Conservation (phyloP, 2,113 vertebrate species). For the Anguilla rostrata region DNA sequence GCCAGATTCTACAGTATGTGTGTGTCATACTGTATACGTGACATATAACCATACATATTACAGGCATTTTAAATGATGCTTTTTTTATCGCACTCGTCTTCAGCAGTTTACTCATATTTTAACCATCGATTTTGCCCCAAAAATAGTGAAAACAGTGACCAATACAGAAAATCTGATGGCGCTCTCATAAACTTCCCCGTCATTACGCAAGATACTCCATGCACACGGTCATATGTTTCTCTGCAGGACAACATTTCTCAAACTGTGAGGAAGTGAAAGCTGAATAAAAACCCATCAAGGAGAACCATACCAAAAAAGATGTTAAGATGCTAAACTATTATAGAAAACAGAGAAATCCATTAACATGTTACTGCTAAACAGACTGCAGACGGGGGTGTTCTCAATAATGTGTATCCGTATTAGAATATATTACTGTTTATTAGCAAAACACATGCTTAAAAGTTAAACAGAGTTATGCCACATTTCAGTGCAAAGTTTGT, state of each 20-base stretch:
- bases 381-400: not conserved
- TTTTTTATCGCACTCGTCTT: too few relatives aligned
- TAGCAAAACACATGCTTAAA: too few relatives aligned
- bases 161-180: not conserved
- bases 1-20: not conserved
- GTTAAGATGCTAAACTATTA: not conserved
- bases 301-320: slow-evolving; percentile 3
- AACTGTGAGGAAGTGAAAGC: slow-evolving; percentile 1
- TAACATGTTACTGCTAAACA: not conserved
- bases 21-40: not conserved
- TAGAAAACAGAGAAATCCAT: slow-evolving; percentile 15
- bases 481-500: too few relatives aligned
- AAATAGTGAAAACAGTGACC: not conserved
- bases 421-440: not conserved
- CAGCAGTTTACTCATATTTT: not conserved
- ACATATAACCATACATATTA: not conserved
- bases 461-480: too few relatives aligned
- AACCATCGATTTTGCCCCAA: not conserved
- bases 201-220: not conserved
- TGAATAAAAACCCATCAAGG: slow-evolving; percentile 6
- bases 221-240: not conserved
- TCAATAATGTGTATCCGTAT: not conserved
- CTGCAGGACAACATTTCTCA: not conserved
- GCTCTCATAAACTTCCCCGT: not conserved
- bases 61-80: not conserved